Percentiles rank a stretch among this genome's conserved stretches.
Evolutionary conservation across 2,113 vertebrate genomes (phyloP).

Genomic region (Nettapus auritus): DNA sequence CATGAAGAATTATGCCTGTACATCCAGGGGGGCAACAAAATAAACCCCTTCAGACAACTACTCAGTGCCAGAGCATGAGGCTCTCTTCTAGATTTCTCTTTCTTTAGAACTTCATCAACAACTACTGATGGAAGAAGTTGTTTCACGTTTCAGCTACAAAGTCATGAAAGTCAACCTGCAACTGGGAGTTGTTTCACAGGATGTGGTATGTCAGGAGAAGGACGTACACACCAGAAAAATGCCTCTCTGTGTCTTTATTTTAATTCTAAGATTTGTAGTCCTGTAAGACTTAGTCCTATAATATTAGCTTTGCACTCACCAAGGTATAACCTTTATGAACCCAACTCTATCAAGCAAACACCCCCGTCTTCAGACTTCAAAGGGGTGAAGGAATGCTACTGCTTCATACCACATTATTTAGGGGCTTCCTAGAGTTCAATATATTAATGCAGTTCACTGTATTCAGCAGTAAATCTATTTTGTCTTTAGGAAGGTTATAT

Average conservation of each 20-base stretch:
- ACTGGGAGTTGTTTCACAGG: not conserved
- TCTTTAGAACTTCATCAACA: not conserved
- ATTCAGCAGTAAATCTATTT: slow-evolving; percentile 15
- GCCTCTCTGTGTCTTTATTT: not conserved
- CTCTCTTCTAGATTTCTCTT: not conserved
- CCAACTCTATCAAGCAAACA: not conserved
- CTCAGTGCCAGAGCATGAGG: not conserved
- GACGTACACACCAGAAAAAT: not conserved
- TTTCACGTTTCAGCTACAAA: not conserved
- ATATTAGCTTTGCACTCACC: not conserved
- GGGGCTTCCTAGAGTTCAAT: not conserved
- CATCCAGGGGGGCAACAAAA: not conserved
- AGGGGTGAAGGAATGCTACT: not conserved
- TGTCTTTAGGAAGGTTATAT: slow-evolving; percentile 19
- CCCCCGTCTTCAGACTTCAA: not conserved
- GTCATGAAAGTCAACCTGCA: not conserved
- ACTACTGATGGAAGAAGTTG: not conserved
- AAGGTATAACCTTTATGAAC: not conserved
- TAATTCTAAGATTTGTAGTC: not conserved
- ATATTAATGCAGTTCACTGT: slow-evolving; percentile 9
- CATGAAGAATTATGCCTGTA: not conserved
- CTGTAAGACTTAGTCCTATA: not conserved
- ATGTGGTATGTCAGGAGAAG: not conserved
- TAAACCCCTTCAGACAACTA: not conserved
- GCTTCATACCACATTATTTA: slow-evolving; percentile 3